Percentiles rank a stretch among this genome's conserved stretches.
Evolutionary conservation across 2,888 invertebrate genomes (phyloP).

Genomic region (Micropterix aruncella): DNA sequence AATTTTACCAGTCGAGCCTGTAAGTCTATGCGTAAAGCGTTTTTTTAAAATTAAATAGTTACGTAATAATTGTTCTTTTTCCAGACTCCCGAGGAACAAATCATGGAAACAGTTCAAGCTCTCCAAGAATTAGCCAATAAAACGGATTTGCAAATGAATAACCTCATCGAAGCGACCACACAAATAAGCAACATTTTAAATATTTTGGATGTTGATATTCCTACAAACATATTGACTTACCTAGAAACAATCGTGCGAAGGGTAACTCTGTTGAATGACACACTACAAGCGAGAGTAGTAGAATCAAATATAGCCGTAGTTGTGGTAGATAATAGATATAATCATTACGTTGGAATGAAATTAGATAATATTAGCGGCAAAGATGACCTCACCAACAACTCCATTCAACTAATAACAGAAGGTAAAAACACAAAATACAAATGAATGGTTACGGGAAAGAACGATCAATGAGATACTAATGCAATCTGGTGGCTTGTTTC

Average conservation of each 20-base stretch:
- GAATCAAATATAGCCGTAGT: constrained; percentile 9
- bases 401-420: constrained; percentile 7
- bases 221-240: constrained; percentile 6
- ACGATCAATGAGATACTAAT: too few relatives aligned
- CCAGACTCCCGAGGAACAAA: constrained; percentile 8
- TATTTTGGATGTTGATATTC: constrained; percentile 18
- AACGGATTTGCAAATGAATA: constrained; percentile 19
- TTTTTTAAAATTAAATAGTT: neutral
- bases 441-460: too few relatives aligned
- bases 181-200: constrained; percentile 25
- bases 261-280: constrained; percentile 5
- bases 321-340: constrained; percentile 6
- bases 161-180: constrained; percentile 16
- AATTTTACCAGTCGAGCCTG: neutral
- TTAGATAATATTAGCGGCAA: constrained; percentile 1
- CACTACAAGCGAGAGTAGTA: constrained; percentile 6
- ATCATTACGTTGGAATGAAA: constrained; percentile 6
- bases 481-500: too few relatives aligned
- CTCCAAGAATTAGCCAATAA: constrained; percentile 6
- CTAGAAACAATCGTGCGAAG: constrained; percentile 8
- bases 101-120: constrained; percentile 5
- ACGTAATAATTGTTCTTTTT: too few relatives aligned
- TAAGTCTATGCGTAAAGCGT: neutral
- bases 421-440: constrained; percentile 5
- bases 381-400: constrained; percentile 3